Base-by-base conservation (phyloP, 1,140 invertebrate genomes). In the Agraylea sexmaculata region DNA sequence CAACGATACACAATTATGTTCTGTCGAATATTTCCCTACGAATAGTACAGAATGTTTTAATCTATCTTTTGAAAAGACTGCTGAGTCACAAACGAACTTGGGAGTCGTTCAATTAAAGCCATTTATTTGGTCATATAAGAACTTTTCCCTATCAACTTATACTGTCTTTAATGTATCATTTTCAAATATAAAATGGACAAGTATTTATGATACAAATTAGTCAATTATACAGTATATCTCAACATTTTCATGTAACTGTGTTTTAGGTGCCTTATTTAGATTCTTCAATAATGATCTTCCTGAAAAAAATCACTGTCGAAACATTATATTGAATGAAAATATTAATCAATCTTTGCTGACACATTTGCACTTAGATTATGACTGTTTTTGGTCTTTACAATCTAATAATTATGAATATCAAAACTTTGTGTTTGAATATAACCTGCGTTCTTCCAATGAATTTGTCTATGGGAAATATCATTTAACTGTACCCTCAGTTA, bases 301-400 rank as follows among this genome's bases (percentile, higher is more conserved):
- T 2, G 17, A 31, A 1, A 49, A 49, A 18, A 49, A 45, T 32
- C 47, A 49, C 23, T 49, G 47, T 19, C 47, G 47, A 1, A 20
- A 43, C 25, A 49, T 49, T 10, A 25, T 20, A 8, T 21, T 49
- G 1, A 7, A 22, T 18, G 12, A 20, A 16, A 12, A 30, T 11
- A 23, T 10, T 13, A 2, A 30, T 17, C 23, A 19, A 27, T 21
- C 33, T 7, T 23, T 21, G 19, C 3, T 7, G 35, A 43, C 28
- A 12, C 15, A 0, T 37, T 40, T 7, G 16, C 19, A 11, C 29
- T 49, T 6, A 43, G n/a, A 35, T 28, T 49, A 49, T 30, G 40
- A 49, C 25, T 49, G 47, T 27, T n/a, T 34, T 16, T 49, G 47
- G 47, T 43, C 47, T 8, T 35, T 45, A 18, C 47, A 49, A 19